Conservation (phyloP, 2,113 vertebrate genomes). For the Albula glossodonta region DNA sequence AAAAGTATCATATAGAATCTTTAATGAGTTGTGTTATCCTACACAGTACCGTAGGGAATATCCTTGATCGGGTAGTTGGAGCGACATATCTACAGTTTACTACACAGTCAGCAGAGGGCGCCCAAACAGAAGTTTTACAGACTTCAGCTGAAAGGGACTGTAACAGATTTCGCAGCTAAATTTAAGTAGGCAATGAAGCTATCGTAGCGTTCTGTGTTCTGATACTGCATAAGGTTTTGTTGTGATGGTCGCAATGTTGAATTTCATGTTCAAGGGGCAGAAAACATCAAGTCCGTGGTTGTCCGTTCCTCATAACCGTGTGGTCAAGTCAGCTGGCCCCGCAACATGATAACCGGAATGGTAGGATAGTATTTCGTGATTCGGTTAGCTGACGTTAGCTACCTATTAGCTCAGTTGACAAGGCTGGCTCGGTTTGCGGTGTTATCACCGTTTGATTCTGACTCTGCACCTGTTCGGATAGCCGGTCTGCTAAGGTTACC, state of each 20-base stretch:
- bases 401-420: background rate
- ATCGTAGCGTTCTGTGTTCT: background rate
- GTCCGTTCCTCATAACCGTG: background rate
- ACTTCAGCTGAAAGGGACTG: background rate
- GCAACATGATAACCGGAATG: background rate
- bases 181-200: background rate
- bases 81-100: background rate
- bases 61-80: background rate
- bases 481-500: background rate
- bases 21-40: too few relatives aligned
- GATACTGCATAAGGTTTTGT: background rate
- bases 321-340: background rate
- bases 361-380: too few relatives aligned
- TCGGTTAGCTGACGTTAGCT: too few relatives aligned
- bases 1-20: too few relatives aligned
- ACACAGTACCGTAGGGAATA: too few relatives aligned
- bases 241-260: background rate
- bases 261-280: background rate
- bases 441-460: background rate
- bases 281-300: background rate
- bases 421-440: background rate
- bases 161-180: background rate
- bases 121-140: background rate
- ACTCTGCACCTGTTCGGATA: background rate
- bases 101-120: background rate